These are phyloP conservation scores for Cybosia mesomella DNA, from an alignment of 2,888 invertebrate species.

Conservation along the genomic window DNA sequence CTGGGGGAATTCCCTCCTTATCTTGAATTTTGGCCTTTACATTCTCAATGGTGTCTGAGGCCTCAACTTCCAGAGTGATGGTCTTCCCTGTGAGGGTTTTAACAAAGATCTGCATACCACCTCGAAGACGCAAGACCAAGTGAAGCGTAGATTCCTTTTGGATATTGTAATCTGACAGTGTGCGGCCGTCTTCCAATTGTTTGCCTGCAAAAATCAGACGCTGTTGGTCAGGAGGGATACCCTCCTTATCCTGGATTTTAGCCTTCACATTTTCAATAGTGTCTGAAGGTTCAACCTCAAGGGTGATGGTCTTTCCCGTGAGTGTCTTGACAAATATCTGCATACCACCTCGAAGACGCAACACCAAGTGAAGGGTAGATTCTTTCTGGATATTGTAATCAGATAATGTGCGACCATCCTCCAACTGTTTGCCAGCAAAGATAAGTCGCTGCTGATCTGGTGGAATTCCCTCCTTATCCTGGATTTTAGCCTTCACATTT, in stretches of 20 bases:
- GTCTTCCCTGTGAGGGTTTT: slow-evolving; percentile 63
- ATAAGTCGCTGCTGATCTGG: slow-evolving; percentile 66
- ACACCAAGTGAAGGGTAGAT: slow-evolving; percentile 60
- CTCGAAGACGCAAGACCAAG: slow-evolving; percentile 57
- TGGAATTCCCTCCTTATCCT: slow-evolving; percentile 67
- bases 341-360: slow-evolving; percentile 66
- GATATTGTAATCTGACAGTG: slow-evolving; percentile 61
- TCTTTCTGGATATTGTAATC: slow-evolving; percentile 69
- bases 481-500: slow-evolving; percentile 67
- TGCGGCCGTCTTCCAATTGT: slow-evolving; percentile 61
- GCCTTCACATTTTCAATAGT: slow-evolving; percentile 62
- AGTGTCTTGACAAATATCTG: slow-evolving; percentile 65
- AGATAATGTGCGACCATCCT: slow-evolving; percentile 63
- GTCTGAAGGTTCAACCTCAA: slow-evolving; percentile 59
- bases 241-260: slow-evolving; percentile 64
- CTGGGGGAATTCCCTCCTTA: slow-evolving; percentile 65
- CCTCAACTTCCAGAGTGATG: slow-evolving; percentile 59
- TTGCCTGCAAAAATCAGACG: slow-evolving; percentile 62
- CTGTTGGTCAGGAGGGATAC: slow-evolving; percentile 64
- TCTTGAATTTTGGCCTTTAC: slow-evolving; percentile 65
- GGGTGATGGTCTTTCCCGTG: slow-evolving; percentile 61
- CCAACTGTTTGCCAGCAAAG: slow-evolving; percentile 65
- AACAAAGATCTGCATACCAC: slow-evolving; percentile 65
- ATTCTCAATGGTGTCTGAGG: slow-evolving; percentile 60
- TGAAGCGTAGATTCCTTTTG: slow-evolving; percentile 63